Evolutionary conservation across 2,797 vertebrate species (phyloP).

Genomic region (Myotis findleyi): DNA sequence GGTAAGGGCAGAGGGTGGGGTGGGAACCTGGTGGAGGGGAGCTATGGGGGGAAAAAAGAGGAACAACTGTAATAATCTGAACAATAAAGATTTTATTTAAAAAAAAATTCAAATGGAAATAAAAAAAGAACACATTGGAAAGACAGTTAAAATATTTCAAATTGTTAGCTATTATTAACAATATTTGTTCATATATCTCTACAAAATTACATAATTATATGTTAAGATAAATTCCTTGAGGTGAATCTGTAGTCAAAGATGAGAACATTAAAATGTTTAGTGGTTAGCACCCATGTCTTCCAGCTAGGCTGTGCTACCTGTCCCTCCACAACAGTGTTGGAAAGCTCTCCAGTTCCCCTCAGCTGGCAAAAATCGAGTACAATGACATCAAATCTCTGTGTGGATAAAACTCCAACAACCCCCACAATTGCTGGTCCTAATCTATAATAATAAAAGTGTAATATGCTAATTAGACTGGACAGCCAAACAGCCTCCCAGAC

Average conservation of each 20-base stretch:
- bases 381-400: not conserved
- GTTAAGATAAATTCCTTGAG: not conserved
- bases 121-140: no score
- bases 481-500: no score
- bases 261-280: not conserved
- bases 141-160: not conserved
- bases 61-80: no score
- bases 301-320: not conserved
- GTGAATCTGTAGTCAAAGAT: not conserved
- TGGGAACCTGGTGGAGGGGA: no score
- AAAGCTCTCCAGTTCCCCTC: not conserved
- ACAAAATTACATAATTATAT: fast-evolving
- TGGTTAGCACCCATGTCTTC: not conserved
- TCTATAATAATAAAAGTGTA: no score
- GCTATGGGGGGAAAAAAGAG: no score
- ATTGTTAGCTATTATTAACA: not conserved
- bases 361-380: no score
- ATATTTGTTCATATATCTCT: fast-evolving
- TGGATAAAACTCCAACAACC: fast-evolving
- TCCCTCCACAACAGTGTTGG: not conserved
- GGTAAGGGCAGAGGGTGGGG: no score
- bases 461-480: no score
- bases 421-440: not conserved
- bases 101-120: no score
- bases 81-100: no score